A percentile compares a stretch with the other conserved stretches of the same genome.
Conservation (phyloP, 1,140 invertebrate genomes). For the Chlorops oryzae region DNA sequence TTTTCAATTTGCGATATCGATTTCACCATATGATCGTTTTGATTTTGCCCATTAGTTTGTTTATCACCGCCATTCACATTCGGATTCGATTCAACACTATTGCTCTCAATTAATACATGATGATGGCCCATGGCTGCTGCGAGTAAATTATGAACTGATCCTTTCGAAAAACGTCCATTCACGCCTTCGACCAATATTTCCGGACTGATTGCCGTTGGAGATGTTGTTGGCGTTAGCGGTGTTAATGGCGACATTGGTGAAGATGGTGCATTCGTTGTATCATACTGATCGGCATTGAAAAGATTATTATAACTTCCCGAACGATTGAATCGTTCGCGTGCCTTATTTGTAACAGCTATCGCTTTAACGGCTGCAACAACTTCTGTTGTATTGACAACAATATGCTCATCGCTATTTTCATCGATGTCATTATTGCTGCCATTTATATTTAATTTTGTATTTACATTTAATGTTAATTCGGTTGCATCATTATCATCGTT, state of each 20-base stretch:
- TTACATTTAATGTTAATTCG: no score
- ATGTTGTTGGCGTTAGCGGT: no score
- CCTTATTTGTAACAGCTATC: constrained; percentile 31
- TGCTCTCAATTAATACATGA: no score
- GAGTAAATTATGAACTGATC: background rate
- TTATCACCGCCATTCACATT: no score
- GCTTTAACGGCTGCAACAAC: constrained; percentile 38
- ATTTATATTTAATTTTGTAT: background rate
- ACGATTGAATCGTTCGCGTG: constrained; percentile 37
- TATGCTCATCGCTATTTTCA: constrained; percentile 33
- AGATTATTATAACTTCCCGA: constrained; percentile 45
- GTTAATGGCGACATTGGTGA: constrained; percentile 26
- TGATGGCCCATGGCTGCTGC: constrained; percentile 7
- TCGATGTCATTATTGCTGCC: constrained; percentile 14
- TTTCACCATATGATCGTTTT: constrained; percentile 16
- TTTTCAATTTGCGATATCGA: constrained; percentile 38
- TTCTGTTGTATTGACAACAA: constrained; percentile 35
- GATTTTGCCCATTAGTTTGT: background rate
- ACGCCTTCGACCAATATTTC: no score
- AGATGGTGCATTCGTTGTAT: constrained; percentile 23
- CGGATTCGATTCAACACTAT: no score
- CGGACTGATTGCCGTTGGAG: no score
- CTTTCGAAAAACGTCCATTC: background rate
- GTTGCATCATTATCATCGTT: background rate
- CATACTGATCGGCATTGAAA: constrained; percentile 37